Evolutionary conservation across 2,888 invertebrate species (phyloP), one percentile per base, ranked within the genome.

Genomic region (Ochropleura plecta): DNA sequence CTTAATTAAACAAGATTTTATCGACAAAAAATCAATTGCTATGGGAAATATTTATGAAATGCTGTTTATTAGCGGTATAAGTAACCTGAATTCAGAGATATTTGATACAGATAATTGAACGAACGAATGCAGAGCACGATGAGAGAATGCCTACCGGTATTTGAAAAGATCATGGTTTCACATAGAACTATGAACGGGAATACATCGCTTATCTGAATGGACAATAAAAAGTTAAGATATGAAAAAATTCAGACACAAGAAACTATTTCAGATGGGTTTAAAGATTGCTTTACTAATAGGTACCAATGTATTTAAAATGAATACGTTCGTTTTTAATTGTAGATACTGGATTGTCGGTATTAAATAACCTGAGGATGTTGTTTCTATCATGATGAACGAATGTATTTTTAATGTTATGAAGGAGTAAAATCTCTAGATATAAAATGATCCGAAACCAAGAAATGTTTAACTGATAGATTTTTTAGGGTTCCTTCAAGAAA

Each of bases 61-160:
- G 78, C 63, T 66, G 78, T 76, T 76, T 59, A 79, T 85, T 79
- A 78, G 64, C 51, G 44, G 46, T 70, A 57, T 63, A 71, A 40
- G 66, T 79, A 83, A 86, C 81, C 75, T 78, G 68, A 75, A 83
- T 85, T 76, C 75, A 59, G 20, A 85, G 83, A 83, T 86, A 74
- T 83, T 71, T 60, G 68, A 53, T 68, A 73, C n/a, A 65, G 86
- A 86, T 86, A 86, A 86, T 79, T 75, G 42, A 48, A 0, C n/a
- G 10, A 30, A 63, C n/a, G 68, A 77, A 86, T 85, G 69, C 74
- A 65, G 78, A 71, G 78, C 79, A 75, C 66, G 72, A 60, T 76
- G 10, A 42, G 3, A 60, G 70, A 82, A 83, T 83, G 57, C 69
- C 53, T 53, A 44, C 74, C 42, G 68, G 46, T 77, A 75, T 75